These are phyloP conservation scores for Pandemis heparana DNA, from an alignment of 2,888 invertebrate genomes.

Conservation along the genomic window DNA sequence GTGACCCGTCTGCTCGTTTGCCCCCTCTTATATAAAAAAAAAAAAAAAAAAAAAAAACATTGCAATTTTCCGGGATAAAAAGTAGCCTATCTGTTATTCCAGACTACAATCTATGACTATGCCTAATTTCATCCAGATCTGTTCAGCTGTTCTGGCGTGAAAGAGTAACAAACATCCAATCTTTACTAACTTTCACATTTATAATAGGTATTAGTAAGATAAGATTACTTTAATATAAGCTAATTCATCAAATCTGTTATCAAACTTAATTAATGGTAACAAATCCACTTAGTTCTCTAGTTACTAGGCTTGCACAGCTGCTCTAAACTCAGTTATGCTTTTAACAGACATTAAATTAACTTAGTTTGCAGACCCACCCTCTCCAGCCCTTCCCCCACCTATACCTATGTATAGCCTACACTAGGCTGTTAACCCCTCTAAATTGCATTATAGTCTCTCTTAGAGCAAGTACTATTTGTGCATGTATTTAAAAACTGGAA, in stretches of 20 bases:
- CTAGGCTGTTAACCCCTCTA: neutral
- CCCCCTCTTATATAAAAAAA: too few relatives aligned
- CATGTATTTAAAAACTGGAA: neutral
- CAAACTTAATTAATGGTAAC: slow-evolving; percentile 13
- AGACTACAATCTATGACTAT: too few relatives aligned
- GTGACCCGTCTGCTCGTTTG: too few relatives aligned
- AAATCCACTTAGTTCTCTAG: slow-evolving; percentile 18
- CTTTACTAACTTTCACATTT: too few relatives aligned
- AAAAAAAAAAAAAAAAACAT: too few relatives aligned
- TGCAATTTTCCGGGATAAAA: too few relatives aligned
- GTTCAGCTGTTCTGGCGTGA: too few relatives aligned
- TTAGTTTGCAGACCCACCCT: slow-evolving; percentile 31
- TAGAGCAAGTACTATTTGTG: neutral
- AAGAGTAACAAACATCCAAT: too few relatives aligned
- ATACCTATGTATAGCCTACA: neutral
- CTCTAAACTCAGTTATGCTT: slow-evolving; percentile 32
- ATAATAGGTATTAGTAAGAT: too few relatives aligned
- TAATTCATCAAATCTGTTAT: neutral
- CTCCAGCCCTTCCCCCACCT: slow-evolving; percentile 11
- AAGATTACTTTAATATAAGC: neutral
- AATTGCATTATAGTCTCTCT: too few relatives aligned
- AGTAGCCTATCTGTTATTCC: too few relatives aligned
- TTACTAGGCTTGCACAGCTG: slow-evolving; percentile 12
- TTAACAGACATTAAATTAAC: slow-evolving; percentile 39
- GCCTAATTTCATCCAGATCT: too few relatives aligned